Conservation (phyloP, 1,140 invertebrate species). For the Leucophenga varia region DNA sequence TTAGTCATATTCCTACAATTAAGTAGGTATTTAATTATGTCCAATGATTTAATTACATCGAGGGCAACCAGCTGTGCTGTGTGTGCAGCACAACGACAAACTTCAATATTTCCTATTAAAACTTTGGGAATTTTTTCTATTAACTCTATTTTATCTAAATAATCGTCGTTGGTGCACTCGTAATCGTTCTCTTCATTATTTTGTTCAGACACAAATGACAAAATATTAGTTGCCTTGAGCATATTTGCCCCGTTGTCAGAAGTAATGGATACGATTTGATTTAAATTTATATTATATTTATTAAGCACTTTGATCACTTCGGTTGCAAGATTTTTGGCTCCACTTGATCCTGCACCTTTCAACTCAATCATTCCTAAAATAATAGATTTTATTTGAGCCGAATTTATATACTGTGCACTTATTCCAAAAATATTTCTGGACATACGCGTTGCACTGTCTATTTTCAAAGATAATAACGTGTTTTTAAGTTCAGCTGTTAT, state of each 20-base stretch:
- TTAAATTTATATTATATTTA: slow-evolving; percentile 5
- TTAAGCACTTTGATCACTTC: slow-evolving; percentile 4
- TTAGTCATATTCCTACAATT: slow-evolving; percentile 5
- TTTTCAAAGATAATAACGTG: slow-evolving; percentile 6
- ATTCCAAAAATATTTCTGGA: slow-evolving; percentile 10
- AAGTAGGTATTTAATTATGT: neutral
- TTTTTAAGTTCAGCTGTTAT: slow-evolving; percentile 9
- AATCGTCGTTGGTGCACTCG: slow-evolving; percentile 1
- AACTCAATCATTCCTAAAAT: slow-evolving; percentile 8
- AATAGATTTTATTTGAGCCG: slow-evolving; percentile 4
- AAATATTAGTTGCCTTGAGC: slow-evolving; percentile 12
- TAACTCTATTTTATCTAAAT: slow-evolving; percentile 1
- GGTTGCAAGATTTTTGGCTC: slow-evolving; percentile 5
- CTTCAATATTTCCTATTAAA: slow-evolving; percentile 2
- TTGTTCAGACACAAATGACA: slow-evolving; percentile 6
- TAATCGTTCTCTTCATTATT: slow-evolving; percentile 2
- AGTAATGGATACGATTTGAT: neutral
- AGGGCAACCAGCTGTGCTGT: slow-evolving; percentile 2
- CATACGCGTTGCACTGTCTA: slow-evolving; percentile 1
- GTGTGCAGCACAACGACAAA: slow-evolving; percentile 3
- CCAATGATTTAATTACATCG: slow-evolving; percentile 6
- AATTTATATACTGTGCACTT: slow-evolving; percentile 10
- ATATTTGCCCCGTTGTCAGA: slow-evolving; percentile 3
- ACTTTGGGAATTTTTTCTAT: slow-evolving; percentile 6
- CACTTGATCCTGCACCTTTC: slow-evolving; percentile 5